Evolutionary conservation across 1,140 invertebrate genomes (phyloP).

Genomic region (Heliothis subflexa): DNA sequence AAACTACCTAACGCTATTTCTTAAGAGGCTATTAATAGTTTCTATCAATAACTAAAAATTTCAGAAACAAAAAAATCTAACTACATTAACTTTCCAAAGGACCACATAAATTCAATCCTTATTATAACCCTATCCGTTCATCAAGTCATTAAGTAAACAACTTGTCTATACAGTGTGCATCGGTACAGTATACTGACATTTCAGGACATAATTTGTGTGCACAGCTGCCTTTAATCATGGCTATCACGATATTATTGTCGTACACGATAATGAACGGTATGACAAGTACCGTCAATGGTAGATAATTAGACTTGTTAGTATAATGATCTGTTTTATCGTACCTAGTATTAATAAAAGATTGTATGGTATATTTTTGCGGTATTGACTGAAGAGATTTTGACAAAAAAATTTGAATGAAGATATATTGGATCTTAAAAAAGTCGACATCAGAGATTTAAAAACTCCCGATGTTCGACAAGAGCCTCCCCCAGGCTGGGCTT

Average conservation of each 20-base stretch:
- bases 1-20: too few species aligned
- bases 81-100: not conserved
- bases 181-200: not conserved
- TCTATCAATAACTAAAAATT: too few species aligned
- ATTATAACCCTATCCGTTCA: not conserved
- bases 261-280: not conserved
- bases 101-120: not conserved
- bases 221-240: slow-evolving; percentile 17
- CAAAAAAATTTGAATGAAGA: too few species aligned
- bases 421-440: too few species aligned
- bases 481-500: too few species aligned
- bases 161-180: not conserved
- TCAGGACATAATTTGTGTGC: slow-evolving; percentile 17
- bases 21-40: too few species aligned
- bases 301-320: not conserved
- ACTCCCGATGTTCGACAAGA: too few species aligned
- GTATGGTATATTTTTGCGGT: too few species aligned
- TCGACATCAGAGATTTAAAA: too few species aligned
- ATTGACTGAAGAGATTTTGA: too few species aligned
- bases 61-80: not conserved
- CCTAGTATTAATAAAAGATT: too few species aligned
- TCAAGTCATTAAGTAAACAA: not conserved
- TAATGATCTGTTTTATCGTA: too few species aligned
- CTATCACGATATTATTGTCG: not conserved
- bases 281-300: not conserved